Evolutionary conservation across 2,888 invertebrate genomes (phyloP).

Genomic region (Bugula neritina): DNA sequence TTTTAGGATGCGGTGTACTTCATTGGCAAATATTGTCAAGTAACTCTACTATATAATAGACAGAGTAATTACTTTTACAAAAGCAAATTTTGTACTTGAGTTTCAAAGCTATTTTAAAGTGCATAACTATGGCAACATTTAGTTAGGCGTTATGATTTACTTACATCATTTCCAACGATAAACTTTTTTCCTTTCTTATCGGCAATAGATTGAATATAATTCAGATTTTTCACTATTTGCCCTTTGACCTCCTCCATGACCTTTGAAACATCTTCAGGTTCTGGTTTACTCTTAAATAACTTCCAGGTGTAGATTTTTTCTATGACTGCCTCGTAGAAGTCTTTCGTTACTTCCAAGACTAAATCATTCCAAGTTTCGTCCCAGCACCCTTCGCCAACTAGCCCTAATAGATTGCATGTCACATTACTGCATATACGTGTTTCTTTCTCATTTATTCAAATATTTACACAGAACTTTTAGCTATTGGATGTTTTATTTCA

Average conservation of each 20-base stretch:
- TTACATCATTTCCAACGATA: not conserved
- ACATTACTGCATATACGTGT: no score
- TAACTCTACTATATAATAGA: not conserved
- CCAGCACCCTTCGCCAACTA: not conserved
- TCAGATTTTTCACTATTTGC: not conserved
- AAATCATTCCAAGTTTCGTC: not conserved
- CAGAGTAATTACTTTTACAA: not conserved
- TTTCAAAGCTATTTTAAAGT: no score
- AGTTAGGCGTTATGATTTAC: no score
- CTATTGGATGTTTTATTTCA: no score
- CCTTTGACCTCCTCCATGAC: not conserved
- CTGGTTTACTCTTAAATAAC: not conserved
- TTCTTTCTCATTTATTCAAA: no score
- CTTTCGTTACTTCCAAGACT: not conserved
- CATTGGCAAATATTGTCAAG: not conserved
- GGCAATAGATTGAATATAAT: slow-evolving; percentile 11
- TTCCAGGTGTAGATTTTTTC: not conserved
- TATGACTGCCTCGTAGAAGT: not conserved
- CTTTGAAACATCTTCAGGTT: not conserved
- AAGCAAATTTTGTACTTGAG: no score
- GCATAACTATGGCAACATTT: no score
- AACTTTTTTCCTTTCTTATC: slow-evolving; percentile 21
- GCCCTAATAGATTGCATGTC: not conserved
- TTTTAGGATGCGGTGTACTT: no score
- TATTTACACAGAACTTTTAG: no score